These are phyloP conservation scores for Trachops cirrhosus DNA, from an alignment of 2,797 vertebrate genomes.

Conservation along the genomic window DNA sequence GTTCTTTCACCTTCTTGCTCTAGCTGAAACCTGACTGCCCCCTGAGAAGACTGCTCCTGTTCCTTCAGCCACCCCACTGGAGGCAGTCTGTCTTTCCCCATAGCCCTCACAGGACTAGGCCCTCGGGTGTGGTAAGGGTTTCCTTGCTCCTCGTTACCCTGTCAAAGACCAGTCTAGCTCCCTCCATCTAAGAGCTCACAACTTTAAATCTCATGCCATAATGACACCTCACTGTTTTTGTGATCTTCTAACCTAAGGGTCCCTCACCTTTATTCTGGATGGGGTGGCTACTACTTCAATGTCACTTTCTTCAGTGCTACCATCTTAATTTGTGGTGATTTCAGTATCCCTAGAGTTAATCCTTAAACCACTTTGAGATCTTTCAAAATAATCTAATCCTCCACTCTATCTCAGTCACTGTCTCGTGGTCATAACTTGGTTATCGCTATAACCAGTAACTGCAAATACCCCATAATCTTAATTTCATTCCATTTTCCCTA, in stretches of 20 bases:
- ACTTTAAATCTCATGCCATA: neutral
- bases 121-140: neutral
- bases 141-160: too few relatives aligned
- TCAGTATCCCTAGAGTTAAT: neutral
- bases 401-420: neutral
- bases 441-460: neutral
- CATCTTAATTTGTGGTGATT: neutral
- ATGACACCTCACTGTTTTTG: neutral
- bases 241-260: neutral
- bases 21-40: neutral
- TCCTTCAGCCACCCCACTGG: neutral
- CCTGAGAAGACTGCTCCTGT: neutral
- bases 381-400: neutral
- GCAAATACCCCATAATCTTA: neutral
- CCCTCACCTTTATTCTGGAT: neutral
- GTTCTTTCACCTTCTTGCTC: neutral
- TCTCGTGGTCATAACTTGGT: neutral
- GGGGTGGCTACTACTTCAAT: neutral
- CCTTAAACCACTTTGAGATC: neutral
- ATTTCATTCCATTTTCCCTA: neutral
- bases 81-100: too few relatives aligned
- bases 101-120: neutral
- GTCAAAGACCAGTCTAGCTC: accelerated
- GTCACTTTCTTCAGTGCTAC: neutral
- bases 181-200: neutral